These are phyloP conservation scores for Intellagama lesueurii DNA, from an alignment of 2,797 vertebrate species.

Conservation along the genomic window DNA sequence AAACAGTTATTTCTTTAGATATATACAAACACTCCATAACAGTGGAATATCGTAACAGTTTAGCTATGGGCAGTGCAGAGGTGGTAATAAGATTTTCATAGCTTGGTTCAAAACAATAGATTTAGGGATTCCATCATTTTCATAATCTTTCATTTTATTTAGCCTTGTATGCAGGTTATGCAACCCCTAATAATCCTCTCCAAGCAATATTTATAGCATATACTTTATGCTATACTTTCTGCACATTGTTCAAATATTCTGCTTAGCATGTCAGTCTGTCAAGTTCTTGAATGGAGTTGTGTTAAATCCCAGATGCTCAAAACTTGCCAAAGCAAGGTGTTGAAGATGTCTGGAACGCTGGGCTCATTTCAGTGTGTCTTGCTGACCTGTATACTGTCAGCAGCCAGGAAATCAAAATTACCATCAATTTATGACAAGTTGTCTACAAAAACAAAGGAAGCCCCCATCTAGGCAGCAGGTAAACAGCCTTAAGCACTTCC, in stretches of 20 bases:
- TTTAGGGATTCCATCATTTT: not conserved
- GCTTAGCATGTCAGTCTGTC: conserved; percentile 27
- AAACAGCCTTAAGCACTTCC: not conserved
- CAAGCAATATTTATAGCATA: not conserved
- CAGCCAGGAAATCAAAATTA: conserved; percentile 7
- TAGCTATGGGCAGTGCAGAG: not conserved
- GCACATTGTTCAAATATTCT: not conserved
- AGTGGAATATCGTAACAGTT: not conserved
- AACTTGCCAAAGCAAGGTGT: too few relatives aligned
- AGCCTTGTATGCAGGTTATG: too few relatives aligned
- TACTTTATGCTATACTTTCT: not conserved
- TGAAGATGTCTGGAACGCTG: conserved; percentile 25
- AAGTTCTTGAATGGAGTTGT: conserved; percentile 7
- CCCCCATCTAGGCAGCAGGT: not conserved
- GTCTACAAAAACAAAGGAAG: not conserved
- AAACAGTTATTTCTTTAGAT: not conserved
- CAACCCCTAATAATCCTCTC: too few relatives aligned
- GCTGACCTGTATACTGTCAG: conserved; percentile 23
- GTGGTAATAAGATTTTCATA: too few relatives aligned
- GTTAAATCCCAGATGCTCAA: conserved; percentile 13
- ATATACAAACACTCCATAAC: not conserved
- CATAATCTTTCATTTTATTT: not conserved
- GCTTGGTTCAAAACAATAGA: not conserved
- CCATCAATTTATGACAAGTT: not conserved
- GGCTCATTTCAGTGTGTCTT: not conserved